phyloP scores from a whole-genome alignment of 2,888 invertebrate species.

The Drosophila putrida region DNA sequence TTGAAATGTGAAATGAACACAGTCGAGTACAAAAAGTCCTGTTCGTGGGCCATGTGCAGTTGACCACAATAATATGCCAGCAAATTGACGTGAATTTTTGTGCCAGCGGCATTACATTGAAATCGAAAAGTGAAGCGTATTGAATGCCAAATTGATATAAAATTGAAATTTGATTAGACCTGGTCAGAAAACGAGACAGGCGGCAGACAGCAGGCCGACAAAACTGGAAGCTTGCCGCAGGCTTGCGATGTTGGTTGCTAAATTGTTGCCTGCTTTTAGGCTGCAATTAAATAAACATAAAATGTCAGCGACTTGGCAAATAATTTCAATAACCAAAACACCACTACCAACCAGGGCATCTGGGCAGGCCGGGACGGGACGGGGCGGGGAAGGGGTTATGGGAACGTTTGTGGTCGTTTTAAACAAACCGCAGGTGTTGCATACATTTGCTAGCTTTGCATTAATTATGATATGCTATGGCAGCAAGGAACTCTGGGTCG shows the following conservation, averaged over 20 bases:
- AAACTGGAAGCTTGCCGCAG: constrained; percentile 16
- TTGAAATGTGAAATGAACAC: neutral
- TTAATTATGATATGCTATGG: constrained; percentile 84
- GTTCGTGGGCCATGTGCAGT: constrained; percentile 32
- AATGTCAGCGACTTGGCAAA: constrained; percentile 72
- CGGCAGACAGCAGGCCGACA: too few relatives aligned
- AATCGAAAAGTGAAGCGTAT: constrained; percentile 70
- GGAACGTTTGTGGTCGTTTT: constrained; percentile 83
- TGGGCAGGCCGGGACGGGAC: constrained; percentile 1
- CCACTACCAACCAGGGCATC: neutral
- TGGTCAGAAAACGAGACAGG: constrained; percentile 29
- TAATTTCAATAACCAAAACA: constrained; percentile 65
- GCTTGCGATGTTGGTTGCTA: constrained; percentile 16
- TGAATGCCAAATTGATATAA: constrained; percentile 67
- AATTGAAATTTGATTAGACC: constrained; percentile 69
- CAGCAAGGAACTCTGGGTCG: constrained; percentile 22
- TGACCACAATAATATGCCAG: constrained; percentile 72
- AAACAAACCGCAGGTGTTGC: constrained; percentile 86
- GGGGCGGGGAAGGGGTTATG: constrained; percentile 3
- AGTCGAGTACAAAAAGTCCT: neutral
- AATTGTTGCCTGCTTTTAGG: constrained; percentile 42
- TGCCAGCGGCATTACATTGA: constrained; percentile 51
- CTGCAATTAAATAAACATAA: constrained; percentile 77
- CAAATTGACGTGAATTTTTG: constrained; percentile 53
- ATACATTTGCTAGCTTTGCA: constrained; percentile 85